These are phyloP conservation scores for Agrochola lychnidis DNA, from an alignment of 2,888 invertebrate genomes.

Conservation along the genomic window DNA sequence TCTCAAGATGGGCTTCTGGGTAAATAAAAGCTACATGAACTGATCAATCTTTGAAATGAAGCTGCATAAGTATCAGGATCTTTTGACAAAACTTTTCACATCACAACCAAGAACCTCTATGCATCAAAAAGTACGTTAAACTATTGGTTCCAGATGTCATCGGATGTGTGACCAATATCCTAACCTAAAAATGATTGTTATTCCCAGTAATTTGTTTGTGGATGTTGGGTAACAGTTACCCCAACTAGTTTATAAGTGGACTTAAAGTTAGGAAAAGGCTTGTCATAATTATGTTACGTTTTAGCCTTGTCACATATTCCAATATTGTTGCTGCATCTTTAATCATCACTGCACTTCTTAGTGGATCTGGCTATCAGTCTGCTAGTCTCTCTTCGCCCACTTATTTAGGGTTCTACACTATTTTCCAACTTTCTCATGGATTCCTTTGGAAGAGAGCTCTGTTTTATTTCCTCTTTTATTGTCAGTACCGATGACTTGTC, in stretches of 20 bases:
- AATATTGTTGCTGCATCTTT: not conserved
- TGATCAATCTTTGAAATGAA: not conserved
- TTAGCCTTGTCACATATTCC: not conserved
- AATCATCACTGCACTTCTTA: not conserved
- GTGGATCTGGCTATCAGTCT: not conserved
- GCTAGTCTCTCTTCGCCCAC: not conserved
- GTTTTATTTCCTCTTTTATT: no score
- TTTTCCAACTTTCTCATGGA: not conserved
- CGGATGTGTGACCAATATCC: not conserved
- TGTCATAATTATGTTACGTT: conserved; percentile 1
- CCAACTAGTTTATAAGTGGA: not conserved
- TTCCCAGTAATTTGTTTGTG: not conserved
- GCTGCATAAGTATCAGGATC: not conserved
- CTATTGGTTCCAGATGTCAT: not conserved
- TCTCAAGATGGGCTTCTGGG: not conserved
- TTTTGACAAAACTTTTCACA: not conserved
- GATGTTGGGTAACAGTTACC: not conserved
- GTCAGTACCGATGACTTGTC: not conserved
- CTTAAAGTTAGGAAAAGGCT: not conserved
- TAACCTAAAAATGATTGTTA: conserved; percentile 10
- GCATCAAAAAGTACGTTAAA: not conserved
- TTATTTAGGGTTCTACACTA: not conserved
- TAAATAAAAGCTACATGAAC: not conserved
- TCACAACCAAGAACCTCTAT: not conserved
- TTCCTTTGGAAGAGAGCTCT: not conserved